These are phyloP conservation scores for Diaphora mendica DNA, from an alignment of 2,888 invertebrate species.

Conservation along the genomic window DNA sequence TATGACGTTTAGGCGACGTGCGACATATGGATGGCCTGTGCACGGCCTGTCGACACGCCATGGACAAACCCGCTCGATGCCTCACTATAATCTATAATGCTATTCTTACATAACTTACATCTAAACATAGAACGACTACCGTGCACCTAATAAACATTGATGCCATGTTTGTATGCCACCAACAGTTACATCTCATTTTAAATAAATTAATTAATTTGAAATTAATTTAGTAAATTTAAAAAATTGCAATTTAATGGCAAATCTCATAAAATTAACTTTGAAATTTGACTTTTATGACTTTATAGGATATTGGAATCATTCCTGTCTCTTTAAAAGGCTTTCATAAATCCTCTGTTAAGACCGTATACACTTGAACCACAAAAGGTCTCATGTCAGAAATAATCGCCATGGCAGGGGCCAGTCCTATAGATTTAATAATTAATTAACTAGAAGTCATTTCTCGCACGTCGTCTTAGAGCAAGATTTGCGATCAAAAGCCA, in stretches of 20 bases:
- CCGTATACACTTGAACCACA: constrained; percentile 72
- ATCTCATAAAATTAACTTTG: constrained; percentile 61
- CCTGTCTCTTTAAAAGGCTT: constrained; percentile 65
- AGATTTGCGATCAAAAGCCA: constrained; percentile 79
- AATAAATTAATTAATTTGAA: no score
- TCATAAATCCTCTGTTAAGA: constrained; percentile 79
- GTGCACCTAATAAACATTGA: not conserved
- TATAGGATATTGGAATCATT: constrained; percentile 59
- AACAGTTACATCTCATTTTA: not conserved
- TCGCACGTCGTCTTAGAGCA: constrained; percentile 77
- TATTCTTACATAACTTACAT: constrained; percentile 9
- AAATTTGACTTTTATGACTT: constrained; percentile 63
- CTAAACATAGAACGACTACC: constrained; percentile 22
- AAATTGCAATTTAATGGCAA: constrained; percentile 41
- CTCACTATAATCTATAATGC: constrained; percentile 24
- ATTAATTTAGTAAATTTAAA: no score
- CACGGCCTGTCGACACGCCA: constrained; percentile 37
- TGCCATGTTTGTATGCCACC: no score
- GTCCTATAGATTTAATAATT: constrained; percentile 80
- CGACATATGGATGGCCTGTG: constrained; percentile 50
- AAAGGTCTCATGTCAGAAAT: constrained; percentile 64
- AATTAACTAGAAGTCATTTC: constrained; percentile 79
- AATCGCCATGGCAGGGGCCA: constrained; percentile 58
- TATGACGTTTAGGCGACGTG: constrained; percentile 55
- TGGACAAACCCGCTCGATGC: constrained; percentile 46